Evolutionary conservation across 1,140 invertebrate genomes (phyloP).

Genomic region (Leptopilina clavipes): DNA sequence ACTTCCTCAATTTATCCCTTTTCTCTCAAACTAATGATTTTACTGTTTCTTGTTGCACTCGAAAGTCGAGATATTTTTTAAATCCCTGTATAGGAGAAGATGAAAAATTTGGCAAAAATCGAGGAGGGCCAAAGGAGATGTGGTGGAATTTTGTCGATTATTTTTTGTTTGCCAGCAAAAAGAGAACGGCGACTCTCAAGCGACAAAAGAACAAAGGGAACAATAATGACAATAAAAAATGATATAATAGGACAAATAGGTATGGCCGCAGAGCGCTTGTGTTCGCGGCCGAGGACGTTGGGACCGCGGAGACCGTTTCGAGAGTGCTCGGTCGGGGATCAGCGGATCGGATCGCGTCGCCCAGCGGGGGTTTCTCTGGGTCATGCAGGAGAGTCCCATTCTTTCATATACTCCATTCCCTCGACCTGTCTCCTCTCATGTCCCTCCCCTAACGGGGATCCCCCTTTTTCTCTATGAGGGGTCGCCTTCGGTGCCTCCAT

Average conservation of each 20-base stretch:
- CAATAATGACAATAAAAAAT: conserved; percentile 60
- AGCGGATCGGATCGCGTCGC: conserved; percentile 56
- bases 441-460: conserved; percentile 39
- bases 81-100: too few species aligned
- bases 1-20: background rate
- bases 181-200: conserved; percentile 36
- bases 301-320: conserved; percentile 45
- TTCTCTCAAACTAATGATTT: too few species aligned
- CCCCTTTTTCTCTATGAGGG: conserved; percentile 49
- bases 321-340: conserved; percentile 60
- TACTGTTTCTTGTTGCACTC: too few species aligned
- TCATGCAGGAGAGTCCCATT: conserved; percentile 57
- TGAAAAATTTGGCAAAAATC: too few species aligned
- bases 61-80: too few species aligned
- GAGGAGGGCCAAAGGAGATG: too few species aligned
- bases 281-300: conserved; percentile 37
- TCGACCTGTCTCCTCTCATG: conserved; percentile 40
- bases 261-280: conserved; percentile 39
- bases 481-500: conserved; percentile 46
- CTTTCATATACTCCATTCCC: conserved; percentile 44
- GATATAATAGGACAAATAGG: conserved; percentile 62
- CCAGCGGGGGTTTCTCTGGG: conserved; percentile 62
- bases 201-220: conserved; percentile 51
- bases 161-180: conserved; percentile 17
- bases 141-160: background rate